Evolutionary conservation across 1,140 invertebrate species (phyloP), one percentile per base, ranked within the genome.

Genomic region (Neodiprion virginianus): DNA sequence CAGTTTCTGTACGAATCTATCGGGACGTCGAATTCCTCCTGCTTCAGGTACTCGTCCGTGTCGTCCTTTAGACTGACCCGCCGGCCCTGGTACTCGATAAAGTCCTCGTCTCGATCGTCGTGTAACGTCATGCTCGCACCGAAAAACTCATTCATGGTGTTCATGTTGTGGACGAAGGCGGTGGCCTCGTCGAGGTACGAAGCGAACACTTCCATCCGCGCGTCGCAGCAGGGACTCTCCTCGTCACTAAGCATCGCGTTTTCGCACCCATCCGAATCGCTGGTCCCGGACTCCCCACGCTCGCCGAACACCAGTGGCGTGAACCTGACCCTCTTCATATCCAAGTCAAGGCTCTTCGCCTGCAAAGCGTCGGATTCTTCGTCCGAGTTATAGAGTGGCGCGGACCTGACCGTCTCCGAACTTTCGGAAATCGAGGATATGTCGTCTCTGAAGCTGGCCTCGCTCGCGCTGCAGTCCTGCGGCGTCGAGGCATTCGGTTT

Each of bases 81-180:
- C 1, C 71, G 73, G 21, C 71, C 75, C 17, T 66, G 28, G 12
- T 69, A 74, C 28, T 79, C 74, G 9, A 69, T n/a, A 40, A 76
- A 76, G 68, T 79, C 76, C 23, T 9, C 10, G 2, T 12, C 66
- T 48, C 50, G 74, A 74, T 72, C 28, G 74, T 47, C 53, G 72
- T 1, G 28, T 72, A 72, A 67, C 67, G 68, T 21, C 73, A 72
- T 14, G 71, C 23, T 74, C 10, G 72, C 72, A 78, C 69, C 83
- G 68, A 77, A 75, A 72, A 77, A 83, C 75, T 83, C 81, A 73
- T 80, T 83, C 53, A 82, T 78, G 66, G 78, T 79, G 76, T 84
- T 83, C 67, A 85, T 76, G 74, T 85, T 84, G 68, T 80, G 77
- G 79, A 85, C 83, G 66, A 83, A 85, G 12, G 74, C 78, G 28